Evolutionary conservation across 2,113 vertebrate species (phyloP).

Genomic region (Pardalotus punctatus): DNA sequence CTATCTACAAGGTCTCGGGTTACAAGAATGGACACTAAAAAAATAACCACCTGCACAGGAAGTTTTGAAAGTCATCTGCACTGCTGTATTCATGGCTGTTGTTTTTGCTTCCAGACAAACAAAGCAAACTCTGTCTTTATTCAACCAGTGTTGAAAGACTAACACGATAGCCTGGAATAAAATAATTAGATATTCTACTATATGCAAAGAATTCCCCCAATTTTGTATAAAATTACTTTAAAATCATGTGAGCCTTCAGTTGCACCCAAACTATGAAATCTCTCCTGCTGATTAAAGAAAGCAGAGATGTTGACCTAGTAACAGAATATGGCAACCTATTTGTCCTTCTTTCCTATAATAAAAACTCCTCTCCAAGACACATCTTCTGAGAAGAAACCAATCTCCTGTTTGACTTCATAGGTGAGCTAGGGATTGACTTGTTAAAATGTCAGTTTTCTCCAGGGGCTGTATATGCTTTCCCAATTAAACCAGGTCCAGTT

Average conservation of each 20-base stretch:
- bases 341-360: neutral
- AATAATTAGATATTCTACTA: neutral
- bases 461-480: neutral
- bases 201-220: neutral
- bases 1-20: neutral
- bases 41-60: neutral
- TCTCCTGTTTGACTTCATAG: neutral
- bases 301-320: neutral
- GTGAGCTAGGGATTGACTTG: neutral
- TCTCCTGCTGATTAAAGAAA: neutral
- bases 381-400: neutral
- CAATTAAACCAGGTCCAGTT: neutral
- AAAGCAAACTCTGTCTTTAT: neutral
- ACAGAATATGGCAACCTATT: neutral
- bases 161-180: neutral
- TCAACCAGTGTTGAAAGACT: neutral
- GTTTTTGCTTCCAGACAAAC: neutral
- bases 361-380: neutral
- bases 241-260: neutral
- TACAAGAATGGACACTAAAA: neutral
- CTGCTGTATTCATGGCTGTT: neutral
- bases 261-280: neutral
- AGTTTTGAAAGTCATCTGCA: neutral
- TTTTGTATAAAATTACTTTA: neutral
- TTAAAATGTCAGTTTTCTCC: neutral